These are phyloP conservation scores for Panagrolaimus sp. DNA, from an alignment of 1,140 invertebrate genomes.

Conservation along the genomic window DNA sequence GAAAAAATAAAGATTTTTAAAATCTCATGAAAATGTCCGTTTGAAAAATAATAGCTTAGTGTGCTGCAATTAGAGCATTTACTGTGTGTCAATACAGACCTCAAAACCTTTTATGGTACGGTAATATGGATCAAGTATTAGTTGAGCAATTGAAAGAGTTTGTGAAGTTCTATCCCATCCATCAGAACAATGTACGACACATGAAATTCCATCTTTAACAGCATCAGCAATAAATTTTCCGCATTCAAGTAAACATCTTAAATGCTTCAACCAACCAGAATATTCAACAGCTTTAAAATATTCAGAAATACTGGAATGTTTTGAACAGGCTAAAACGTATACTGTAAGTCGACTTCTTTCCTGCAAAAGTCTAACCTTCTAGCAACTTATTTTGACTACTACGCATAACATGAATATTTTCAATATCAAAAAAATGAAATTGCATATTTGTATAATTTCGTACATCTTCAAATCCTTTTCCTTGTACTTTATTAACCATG, in stretches of 20 bases:
- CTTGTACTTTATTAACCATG: conserved; percentile 94
- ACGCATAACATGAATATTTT: conserved; percentile 99
- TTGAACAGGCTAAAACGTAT: conserved; percentile 75
- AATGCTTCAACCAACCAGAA: conserved; percentile 91
- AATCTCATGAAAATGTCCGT: too few species aligned
- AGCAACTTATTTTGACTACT: conserved; percentile 84
- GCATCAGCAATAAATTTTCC: conserved; percentile 46
- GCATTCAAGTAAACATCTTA: conserved; percentile 79
- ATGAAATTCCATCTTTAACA: conserved; percentile 58
- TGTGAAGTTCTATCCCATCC: conserved; percentile 94
- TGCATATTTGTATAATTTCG: conserved; percentile 97
- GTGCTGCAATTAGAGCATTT: too few species aligned
- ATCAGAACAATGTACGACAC: conserved; percentile 79
- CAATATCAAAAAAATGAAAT: conserved; percentile 95
- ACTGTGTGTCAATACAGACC: too few species aligned
- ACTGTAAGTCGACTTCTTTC: too few species aligned
- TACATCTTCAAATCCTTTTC: conserved; percentile 95
- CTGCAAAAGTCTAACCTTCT: conserved; percentile 68
- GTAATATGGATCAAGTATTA: conserved; percentile 91
- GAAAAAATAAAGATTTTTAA: too few species aligned
- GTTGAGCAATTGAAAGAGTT: conserved; percentile 82
- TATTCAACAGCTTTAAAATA: conserved; percentile 86
- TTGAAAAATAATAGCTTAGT: too few species aligned
- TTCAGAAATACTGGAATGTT: conserved; percentile 78
- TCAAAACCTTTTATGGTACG: conserved; percentile 60